Evolutionary conservation across 1,140 invertebrate species (phyloP).

Genomic region (Cherax quadricarinatus): DNA sequence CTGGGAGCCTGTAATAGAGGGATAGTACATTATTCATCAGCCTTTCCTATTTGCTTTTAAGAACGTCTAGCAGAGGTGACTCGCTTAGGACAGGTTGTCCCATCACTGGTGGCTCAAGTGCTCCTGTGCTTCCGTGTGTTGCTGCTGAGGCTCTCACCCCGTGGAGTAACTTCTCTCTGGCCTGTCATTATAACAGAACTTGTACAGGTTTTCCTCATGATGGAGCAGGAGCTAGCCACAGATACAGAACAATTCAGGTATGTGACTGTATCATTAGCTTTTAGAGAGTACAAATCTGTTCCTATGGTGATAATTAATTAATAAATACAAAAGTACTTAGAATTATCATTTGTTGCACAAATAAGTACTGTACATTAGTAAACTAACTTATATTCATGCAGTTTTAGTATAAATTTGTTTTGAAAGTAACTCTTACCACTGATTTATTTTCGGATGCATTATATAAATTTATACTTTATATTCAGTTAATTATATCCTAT

Average conservation of each 20-base stretch:
- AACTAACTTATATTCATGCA: background rate
- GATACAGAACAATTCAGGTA: constrained; percentile 90
- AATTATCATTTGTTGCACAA: background rate
- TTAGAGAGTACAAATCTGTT: background rate
- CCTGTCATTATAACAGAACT: constrained; percentile 96
- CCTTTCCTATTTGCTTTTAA: constrained; percentile 75
- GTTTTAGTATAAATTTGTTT: background rate
- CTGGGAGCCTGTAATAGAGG: no score
- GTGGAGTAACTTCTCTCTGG: constrained; percentile 93
- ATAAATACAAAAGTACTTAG: background rate
- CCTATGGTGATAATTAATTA: background rate
- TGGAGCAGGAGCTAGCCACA: constrained; percentile 90
- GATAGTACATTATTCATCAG: no score
- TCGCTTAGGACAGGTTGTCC: constrained; percentile 87
- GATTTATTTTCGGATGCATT: background rate
- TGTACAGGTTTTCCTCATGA: constrained; percentile 92
- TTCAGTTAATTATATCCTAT: no score
- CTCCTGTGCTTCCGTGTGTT: constrained; percentile 95
- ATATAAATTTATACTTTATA: no score
- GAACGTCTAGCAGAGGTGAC: constrained; percentile 92
- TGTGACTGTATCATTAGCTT: constrained; percentile 20
- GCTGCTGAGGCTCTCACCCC: constrained; percentile 89
- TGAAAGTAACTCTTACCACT: background rate
- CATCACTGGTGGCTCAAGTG: constrained; percentile 90
- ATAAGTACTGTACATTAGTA: background rate